phyloP scores from a whole-genome alignment of 1,140 invertebrate genomes.

The Drosophila rufa region DNA sequence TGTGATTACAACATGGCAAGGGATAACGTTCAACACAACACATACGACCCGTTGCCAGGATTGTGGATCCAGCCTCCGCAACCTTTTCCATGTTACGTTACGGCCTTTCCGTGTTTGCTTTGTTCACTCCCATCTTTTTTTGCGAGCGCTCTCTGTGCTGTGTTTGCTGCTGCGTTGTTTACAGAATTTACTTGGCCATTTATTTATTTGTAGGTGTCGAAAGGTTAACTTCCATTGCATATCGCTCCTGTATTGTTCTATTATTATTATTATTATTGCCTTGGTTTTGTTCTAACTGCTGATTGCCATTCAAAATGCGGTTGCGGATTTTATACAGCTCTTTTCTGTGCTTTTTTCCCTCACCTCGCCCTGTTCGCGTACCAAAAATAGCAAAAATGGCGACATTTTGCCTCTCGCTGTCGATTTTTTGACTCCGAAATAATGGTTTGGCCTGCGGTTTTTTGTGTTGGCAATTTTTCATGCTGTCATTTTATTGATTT shows the following conservation, averaged over 20 bases:
- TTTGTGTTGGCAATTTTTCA: constrained; percentile 75
- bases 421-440: constrained; percentile 50
- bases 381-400: constrained; percentile 37
- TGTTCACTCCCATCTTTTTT: constrained; percentile 11
- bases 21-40: too few relatives aligned
- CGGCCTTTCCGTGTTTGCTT: constrained; percentile 27
- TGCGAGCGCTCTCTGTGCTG: constrained; percentile 40
- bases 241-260: constrained; percentile 26
- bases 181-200: constrained; percentile 71
- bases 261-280: constrained; percentile 57
- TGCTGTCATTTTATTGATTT: constrained; percentile 78
- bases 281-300: constrained; percentile 61
- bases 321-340: constrained; percentile 45
- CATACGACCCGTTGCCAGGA: constrained; percentile 51
- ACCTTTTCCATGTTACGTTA: constrained; percentile 45
- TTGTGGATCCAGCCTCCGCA: constrained; percentile 26
- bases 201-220: constrained; percentile 78
- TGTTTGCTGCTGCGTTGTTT: constrained; percentile 55
- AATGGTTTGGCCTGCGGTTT: constrained; percentile 66
- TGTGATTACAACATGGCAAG: too few relatives aligned
- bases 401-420: constrained; percentile 27
- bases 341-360: background rate
- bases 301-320: constrained; percentile 66
- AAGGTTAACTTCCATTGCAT: constrained; percentile 57
- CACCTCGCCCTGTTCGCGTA: background rate